Base-by-base conservation (phyloP, 2,797 vertebrate species). In the Myotis myotis region DNA sequence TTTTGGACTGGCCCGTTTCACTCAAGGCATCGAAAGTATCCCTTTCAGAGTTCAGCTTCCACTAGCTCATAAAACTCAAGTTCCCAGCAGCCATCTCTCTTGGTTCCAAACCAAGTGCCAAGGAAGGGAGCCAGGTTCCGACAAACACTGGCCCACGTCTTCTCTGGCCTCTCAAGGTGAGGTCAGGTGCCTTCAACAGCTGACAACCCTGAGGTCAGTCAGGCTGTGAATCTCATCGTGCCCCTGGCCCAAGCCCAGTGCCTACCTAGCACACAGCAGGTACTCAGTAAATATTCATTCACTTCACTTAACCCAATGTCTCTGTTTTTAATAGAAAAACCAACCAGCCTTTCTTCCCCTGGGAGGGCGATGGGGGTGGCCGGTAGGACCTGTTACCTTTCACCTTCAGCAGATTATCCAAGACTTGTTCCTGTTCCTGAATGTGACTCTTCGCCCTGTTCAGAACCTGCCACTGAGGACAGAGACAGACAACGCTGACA, bases 381-480 rank as follows among this genome's bases (percentile, higher is more conserved):
- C 4, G 28, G 28, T 23, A 28, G 47, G 16, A 55, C 2, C 20
- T 6, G 11, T 95, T 98, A 99, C 99, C 98, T 98, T 98, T 99
- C 97, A 98, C 97, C 94, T 98, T 98, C 97, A 99, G 98, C 96
- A 99, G 96, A 89, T 96, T 98, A 87, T 97, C 98, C 97, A 99
- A 96, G 71, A 97, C 98, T 96, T 97, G 95, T 95, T 99, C 99
- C 97, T 99, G 97, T 89, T 98, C 98, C 95, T 97, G 97, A 78
- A 99, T 98, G 89, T 98, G 98, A 89, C 89, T 98, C 98, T 98
- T 98, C 72, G 98, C 97, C 84, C 98, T 98, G 94, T 96, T 98
- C 96, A 99, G 97, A 96, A 99, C 98, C 97, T 99, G 98, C 98
- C 98, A 98, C 99, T 99, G 97, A 97, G 97, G 89, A 98, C 55